Base-by-base conservation (phyloP, 2,888 invertebrate genomes). In the Thecophora atra region DNA sequence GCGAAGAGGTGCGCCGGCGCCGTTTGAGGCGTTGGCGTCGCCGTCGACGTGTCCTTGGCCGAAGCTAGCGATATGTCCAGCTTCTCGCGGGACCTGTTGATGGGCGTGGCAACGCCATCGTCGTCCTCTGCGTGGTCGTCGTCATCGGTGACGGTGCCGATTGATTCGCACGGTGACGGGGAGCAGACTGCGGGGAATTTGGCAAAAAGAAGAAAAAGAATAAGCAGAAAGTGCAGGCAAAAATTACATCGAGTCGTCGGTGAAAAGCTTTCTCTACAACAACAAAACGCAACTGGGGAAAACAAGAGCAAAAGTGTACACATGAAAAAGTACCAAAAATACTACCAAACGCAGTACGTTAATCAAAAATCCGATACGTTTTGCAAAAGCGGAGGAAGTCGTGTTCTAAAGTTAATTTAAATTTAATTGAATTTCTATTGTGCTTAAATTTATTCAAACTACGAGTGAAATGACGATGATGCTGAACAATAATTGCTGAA, bases 141-240 rank as follows among this genome's bases (percentile, higher is more conserved):
- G 28, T 88, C 88, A 75, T 90, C 92, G 0, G 90, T 89, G 47
- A 91, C 89, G 70, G 93, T 93, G 74, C 89, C 90, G 44, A 94
- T 86, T 4, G 94, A 94, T 74, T 92, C 93, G 80, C 93, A 91
- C 0, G 94, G 93, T 1, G 94, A 94, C 0, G 94, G 94, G 24
- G 94, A 93, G 79, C 92, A 91, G n/a, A 91, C 93, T 79, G 90
- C 87, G 60, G 37, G 37, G 37, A 8, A 37, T 6, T 8, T 37
- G 11, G 11, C 6, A 93, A n/a, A n/a, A n/a, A n/a, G n/a, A n/a
- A n/a, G n/a, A n/a, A n/a, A n/a, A n/a, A n/a, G n/a, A n/a, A n/a
- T n/a, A n/a, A n/a, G n/a, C n/a, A n/a, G n/a, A n/a, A n/a, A n/a
- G n/a, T n/a, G n/a, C n/a, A n/a, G n/a, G n/a, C n/a, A n/a, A n/a